phyloP scores from a whole-genome alignment of 1,140 invertebrate species.

The Ceratoteleas bidentatus region DNA sequence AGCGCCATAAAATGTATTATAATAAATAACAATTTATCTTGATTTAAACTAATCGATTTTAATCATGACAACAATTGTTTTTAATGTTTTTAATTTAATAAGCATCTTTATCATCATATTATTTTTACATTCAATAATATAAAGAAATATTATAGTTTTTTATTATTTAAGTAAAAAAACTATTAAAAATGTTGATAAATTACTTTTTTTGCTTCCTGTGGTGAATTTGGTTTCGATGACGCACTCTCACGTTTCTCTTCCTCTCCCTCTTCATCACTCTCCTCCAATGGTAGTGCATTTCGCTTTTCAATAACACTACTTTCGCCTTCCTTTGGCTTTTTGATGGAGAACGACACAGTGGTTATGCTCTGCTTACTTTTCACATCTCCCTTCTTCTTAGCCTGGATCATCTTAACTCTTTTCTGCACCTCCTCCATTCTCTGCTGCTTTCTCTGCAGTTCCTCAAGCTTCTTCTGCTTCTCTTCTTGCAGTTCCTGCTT shows the following conservation, averaged over 20 bases:
- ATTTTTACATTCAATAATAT: too few relatives aligned
- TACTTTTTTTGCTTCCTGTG: slow-evolving; percentile 49
- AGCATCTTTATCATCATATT: too few relatives aligned
- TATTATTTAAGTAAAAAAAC: too few relatives aligned
- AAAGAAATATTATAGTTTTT: too few relatives aligned
- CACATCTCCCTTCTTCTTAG: slow-evolving; percentile 74
- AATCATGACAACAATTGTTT: too few relatives aligned
- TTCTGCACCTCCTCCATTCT: slow-evolving; percentile 81
- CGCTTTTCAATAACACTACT: slow-evolving; percentile 85
- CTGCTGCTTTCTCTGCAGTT: slow-evolving; percentile 78
- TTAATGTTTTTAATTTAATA: too few relatives aligned
- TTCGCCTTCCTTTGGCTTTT: slow-evolving; percentile 88
- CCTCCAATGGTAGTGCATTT: slow-evolving; percentile 86
- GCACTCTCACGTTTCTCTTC: slow-evolving; percentile 75
- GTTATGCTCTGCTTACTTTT: slow-evolving; percentile 74
- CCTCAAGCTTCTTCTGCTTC: slow-evolving; percentile 78
- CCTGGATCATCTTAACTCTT: slow-evolving; percentile 80
- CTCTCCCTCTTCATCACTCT: slow-evolving; percentile 87
- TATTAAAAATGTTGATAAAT: slow-evolving; percentile 13
- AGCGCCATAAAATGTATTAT: too few relatives aligned
- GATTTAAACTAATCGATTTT: too few relatives aligned
- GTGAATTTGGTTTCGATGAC: slow-evolving; percentile 69
- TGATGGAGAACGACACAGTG: slow-evolving; percentile 91
- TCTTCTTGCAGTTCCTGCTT: slow-evolving; percentile 79
- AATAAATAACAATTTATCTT: too few relatives aligned